Percentiles rank a stretch among this genome's conserved stretches.
Conservation (phyloP, 2,888 invertebrate species). For the Ceriagrion tenellum region DNA sequence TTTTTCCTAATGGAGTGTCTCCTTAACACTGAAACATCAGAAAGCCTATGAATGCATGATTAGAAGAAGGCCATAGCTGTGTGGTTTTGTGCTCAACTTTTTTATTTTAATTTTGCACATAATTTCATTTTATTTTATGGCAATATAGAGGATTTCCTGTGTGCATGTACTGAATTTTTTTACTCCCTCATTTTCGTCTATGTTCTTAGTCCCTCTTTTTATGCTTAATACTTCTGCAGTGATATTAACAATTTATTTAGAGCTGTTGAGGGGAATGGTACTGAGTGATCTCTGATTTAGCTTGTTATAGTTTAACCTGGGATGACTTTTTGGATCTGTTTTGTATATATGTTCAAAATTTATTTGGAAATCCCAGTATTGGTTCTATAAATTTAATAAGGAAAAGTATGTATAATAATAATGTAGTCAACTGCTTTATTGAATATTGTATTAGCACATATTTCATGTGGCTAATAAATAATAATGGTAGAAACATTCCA, state of each 20-base stretch:
- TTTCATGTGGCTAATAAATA: background rate
- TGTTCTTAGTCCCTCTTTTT: background rate
- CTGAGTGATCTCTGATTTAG: background rate
- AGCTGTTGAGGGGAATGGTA: background rate
- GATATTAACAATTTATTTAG: background rate
- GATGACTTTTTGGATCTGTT: background rate
- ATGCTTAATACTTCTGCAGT: background rate
- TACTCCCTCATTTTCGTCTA: background rate
- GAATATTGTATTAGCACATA: background rate
- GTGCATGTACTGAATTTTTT: slow-evolving; percentile 38
- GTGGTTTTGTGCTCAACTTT: slow-evolving; percentile 42
- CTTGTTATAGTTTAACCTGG: background rate
- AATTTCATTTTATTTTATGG: slow-evolving; percentile 46
- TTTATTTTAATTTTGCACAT: slow-evolving; percentile 66
- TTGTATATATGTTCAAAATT: no score
- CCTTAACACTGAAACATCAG: slow-evolving; percentile 49
- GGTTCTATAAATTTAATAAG: no score
- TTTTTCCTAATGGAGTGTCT: slow-evolving; percentile 61
- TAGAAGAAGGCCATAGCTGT: slow-evolving; percentile 37
- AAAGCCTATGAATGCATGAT: slow-evolving; percentile 58
- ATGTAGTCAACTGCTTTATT: background rate
- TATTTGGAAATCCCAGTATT: no score
- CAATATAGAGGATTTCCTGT: background rate
- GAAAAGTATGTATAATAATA: no score
- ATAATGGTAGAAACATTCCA: background rate